These are phyloP conservation scores for Rhizomys pruinosus DNA, from an alignment of 2,113 vertebrate species.

Conservation along the genomic window DNA sequence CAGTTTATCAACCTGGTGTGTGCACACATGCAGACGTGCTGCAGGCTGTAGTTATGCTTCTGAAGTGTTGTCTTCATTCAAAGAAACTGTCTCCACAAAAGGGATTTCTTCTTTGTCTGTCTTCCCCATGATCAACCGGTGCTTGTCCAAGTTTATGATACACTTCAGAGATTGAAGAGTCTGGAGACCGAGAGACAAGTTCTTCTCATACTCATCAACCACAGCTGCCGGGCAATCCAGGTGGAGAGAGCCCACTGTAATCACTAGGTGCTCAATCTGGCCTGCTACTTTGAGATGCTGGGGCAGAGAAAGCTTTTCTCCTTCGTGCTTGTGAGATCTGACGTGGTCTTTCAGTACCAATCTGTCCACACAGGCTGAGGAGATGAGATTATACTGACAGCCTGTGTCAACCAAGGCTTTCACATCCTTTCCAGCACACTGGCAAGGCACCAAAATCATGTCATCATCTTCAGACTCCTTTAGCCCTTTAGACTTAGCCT, in stretches of 20 bases:
- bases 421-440: slow-evolving; percentile 91
- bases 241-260: slow-evolving; percentile 83
- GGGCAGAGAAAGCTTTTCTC: slow-evolving; percentile 75
- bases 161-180: too few relatives aligned
- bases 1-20: slow-evolving; percentile 74
- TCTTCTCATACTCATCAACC: slow-evolving; percentile 90
- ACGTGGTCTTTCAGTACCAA: slow-evolving; percentile 89
- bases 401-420: slow-evolving; percentile 91
- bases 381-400: slow-evolving; percentile 91
- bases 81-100: too few relatives aligned
- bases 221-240: slow-evolving; percentile 86
- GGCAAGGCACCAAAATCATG: slow-evolving; percentile 88
- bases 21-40: slow-evolving; percentile 38
- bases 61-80: too few relatives aligned
- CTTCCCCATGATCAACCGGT: too few relatives aligned
- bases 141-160: too few relatives aligned
- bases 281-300: slow-evolving; percentile 83
- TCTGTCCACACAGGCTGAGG: slow-evolving; percentile 89
- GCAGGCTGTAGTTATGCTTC: slow-evolving; percentile 82
- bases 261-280: slow-evolving; percentile 85
- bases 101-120: too few relatives aligned
- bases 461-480: slow-evolving; percentile 86
- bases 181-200: too few relatives aligned
- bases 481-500: slow-evolving; percentile 80
- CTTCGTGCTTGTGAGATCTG: slow-evolving; percentile 82